Conservation (phyloP, 2,113 vertebrate genomes). For the Siphamia tubifer region DNA sequence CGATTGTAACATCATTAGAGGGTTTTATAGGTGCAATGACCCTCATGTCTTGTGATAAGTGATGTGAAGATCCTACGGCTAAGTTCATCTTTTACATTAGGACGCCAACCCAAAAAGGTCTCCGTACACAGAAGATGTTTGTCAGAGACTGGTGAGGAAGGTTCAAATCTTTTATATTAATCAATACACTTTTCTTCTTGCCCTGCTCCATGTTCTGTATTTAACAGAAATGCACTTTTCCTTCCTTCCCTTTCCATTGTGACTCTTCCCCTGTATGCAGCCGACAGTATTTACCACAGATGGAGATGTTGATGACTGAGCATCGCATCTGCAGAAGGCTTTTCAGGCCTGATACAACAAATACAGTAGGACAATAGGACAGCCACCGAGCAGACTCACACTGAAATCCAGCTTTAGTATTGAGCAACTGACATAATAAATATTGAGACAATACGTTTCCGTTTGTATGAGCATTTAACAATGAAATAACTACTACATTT, state of each 20-base stretch:
- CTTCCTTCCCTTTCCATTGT: background rate
- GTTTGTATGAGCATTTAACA: background rate
- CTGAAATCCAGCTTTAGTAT: background rate
- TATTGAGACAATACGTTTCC: background rate
- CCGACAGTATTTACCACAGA: background rate
- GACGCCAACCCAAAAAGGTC: constrained; percentile 18
- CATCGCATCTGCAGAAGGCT: constrained; percentile 2
- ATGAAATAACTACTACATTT: too few species aligned
- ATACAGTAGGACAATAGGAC: constrained; percentile 4
- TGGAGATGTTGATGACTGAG: constrained; percentile 14
- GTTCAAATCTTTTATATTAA: background rate
- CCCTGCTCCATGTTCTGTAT: too few species aligned
- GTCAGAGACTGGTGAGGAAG: background rate
- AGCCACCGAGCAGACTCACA: background rate
- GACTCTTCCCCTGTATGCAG: background rate
- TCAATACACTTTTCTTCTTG: background rate
- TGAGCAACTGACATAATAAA: background rate
- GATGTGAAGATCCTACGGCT: constrained; percentile 9
- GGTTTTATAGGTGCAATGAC: constrained; percentile 46
- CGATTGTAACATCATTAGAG: constrained; percentile 68
- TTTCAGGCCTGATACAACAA: background rate
- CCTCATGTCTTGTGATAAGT: constrained; percentile 48
- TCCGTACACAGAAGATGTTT: constrained; percentile 1
- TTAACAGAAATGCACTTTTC: too few species aligned
- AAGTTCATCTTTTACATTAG: constrained; percentile 32